Base-by-base conservation (phyloP, 1,140 invertebrate genomes). In the Danaus plexippus region DNA sequence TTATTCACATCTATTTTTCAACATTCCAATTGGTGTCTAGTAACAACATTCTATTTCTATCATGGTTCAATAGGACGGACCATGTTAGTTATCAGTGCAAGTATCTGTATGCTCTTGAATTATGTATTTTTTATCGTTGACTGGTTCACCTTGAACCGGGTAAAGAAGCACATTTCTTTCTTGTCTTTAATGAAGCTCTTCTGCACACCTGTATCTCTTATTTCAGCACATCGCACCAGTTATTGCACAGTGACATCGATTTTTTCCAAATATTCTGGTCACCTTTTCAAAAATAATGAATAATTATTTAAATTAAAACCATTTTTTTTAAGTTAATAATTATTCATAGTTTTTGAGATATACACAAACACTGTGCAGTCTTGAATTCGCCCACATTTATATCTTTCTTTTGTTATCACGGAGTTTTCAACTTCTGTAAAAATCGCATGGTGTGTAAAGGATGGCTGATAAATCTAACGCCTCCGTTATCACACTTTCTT, bases 351-450 rank as follows among this genome's bases (percentile, higher is more conserved):
- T 78, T 78, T 78, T 75, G 64, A 66, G 18, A 52, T 44, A 50
- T 12, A 52, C 59, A 47, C 54, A 41, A 51, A 64, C 59, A 70
- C 61, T 60, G 54, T 61, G 49, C 50, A 44, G 46, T 56, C 60
- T 66, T 61, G 50, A 46, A 63, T 57, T 67, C 64, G 59, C 57
- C 62, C 66, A 72, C 67, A 63, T 58, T 56, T 71, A 71, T 70
- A 77, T 67, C 70, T 64, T 61, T 66, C 57, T 75, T 68, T 32
- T 61, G 62, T 65, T 60, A 56, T 59, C 48, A 64, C 70, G 61
- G 61, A 78, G 77, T 75, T 76, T 80, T 72, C 71, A 78, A 80
- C 79, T 71, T 77, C 72, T 84, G 80, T 86, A 84, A 73, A 78
- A 71, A 75, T 32, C 72, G 78, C 78, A 84, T 81, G 80, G 63